phyloP scores from a whole-genome alignment of 2,888 invertebrate species.

The Polymixis lichenea region DNA sequence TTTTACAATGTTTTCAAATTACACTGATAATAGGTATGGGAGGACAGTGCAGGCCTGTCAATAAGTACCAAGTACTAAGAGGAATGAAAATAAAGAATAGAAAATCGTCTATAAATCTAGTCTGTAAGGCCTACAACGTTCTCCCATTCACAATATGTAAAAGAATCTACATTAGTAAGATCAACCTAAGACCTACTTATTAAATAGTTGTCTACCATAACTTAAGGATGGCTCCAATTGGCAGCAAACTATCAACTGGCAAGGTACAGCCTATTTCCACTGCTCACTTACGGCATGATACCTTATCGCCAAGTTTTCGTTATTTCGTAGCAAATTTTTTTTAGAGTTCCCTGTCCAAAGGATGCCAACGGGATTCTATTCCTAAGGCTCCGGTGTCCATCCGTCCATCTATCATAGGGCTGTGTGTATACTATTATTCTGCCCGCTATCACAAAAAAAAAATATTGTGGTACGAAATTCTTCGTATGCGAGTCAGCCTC shows the following conservation, averaged over 20 bases:
- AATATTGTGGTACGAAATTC: not conserved
- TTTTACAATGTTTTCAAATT: too few species aligned
- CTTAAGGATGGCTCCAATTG: constrained; percentile 5
- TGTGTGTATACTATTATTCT: not conserved
- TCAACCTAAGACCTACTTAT: too few species aligned
- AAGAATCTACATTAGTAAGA: too few species aligned
- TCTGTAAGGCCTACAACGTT: too few species aligned
- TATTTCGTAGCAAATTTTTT: not conserved
- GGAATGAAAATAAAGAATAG: too few species aligned
- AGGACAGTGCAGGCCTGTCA: too few species aligned
- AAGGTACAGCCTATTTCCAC: not conserved
- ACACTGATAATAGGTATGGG: too few species aligned
- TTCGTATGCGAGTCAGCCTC: too few species aligned
- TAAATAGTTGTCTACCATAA: constrained; percentile 3
- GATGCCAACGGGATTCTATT: not conserved
- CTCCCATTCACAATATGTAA: too few species aligned
- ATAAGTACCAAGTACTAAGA: too few species aligned
- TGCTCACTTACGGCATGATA: not conserved
- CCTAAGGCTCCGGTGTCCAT: not conserved
- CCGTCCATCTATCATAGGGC: too few species aligned
- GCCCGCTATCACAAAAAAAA: not conserved
- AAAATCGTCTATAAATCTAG: too few species aligned
- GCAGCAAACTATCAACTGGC: not conserved
- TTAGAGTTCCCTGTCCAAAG: not conserved
- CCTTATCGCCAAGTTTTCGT: constrained; percentile 5